Evolutionary conservation across 1,140 invertebrate species (phyloP).

Genomic region (Drosophila orosa): DNA sequence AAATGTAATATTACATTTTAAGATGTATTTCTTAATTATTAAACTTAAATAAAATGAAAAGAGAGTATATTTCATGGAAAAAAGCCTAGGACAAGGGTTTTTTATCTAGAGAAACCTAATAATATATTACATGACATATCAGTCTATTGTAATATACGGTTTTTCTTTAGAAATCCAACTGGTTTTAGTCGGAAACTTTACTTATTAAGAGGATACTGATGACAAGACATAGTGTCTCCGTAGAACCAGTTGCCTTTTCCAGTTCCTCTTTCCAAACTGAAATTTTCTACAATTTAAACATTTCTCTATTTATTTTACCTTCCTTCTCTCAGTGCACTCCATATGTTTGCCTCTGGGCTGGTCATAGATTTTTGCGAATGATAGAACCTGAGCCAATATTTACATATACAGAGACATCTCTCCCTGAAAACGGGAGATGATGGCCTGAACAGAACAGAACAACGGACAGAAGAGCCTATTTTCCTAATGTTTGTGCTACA

Average conservation of each 20-base stretch:
- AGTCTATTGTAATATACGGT: background rate
- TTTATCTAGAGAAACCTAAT: no score
- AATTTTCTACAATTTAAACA: background rate
- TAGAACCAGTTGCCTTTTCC: background rate
- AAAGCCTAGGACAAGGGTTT: no score
- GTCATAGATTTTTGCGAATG: conserved; percentile 75
- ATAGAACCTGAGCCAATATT: conserved; percentile 78
- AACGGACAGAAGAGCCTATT: conserved; percentile 51
- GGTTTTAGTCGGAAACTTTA: background rate
- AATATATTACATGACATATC: background rate
- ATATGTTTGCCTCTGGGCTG: conserved; percentile 56
- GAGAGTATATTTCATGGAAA: background rate
- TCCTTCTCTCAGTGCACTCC: background rate
- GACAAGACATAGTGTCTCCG: no score
- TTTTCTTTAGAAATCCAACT: background rate
- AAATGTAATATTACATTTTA: background rate
- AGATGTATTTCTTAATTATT: background rate
- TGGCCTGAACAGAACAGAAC: conserved; percentile 26
- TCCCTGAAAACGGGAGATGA: conserved; percentile 31
- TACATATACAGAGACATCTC: conserved; percentile 58
- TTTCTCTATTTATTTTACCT: no score
- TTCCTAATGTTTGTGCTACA: conserved; percentile 65
- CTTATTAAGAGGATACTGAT: no score
- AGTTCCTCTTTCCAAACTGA: fast-evolving
- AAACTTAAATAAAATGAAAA: background rate